Evolutionary conservation across 2,113 vertebrate species (phyloP).

Genomic region (Apistogramma diplotaenia): DNA sequence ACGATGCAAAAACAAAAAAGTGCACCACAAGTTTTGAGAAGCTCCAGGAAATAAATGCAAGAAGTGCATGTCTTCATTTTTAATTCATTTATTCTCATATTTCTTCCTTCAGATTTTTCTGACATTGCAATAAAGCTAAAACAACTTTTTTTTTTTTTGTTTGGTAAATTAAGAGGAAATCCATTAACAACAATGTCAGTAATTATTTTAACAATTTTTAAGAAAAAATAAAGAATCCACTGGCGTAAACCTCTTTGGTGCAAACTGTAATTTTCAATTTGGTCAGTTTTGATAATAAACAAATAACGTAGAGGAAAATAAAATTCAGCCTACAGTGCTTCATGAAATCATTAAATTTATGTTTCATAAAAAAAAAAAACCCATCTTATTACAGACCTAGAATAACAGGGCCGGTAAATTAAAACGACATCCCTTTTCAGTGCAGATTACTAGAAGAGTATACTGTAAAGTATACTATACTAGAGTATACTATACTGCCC

Average conservation of each 20-base stretch:
- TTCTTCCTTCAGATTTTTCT: background rate
- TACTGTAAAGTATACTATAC: no score
- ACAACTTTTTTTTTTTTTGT: background rate
- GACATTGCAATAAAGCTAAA: background rate
- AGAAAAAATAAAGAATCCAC: background rate
- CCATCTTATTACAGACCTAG: background rate
- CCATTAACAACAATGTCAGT: background rate
- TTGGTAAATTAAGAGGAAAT: background rate
- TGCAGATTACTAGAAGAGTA: constrained; percentile 1
- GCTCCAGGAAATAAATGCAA: background rate
- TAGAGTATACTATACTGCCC: no score
- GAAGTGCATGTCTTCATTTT: background rate
- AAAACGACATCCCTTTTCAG: background rate
- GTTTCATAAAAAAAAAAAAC: background rate
- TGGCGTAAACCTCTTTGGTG: background rate
- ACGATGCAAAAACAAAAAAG: background rate
- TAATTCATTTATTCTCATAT: background rate
- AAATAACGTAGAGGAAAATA: background rate
- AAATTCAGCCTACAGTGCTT: background rate
- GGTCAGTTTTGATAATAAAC: background rate
- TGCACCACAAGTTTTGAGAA: background rate
- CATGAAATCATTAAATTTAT: background rate
- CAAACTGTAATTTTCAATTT: background rate
- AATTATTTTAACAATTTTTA: background rate
- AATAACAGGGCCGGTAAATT: background rate